A percentile compares a stretch with the other conserved stretches of the same genome.
phyloP scores from a whole-genome alignment of 2,797 vertebrate genomes.

The Esox masquinongy region DNA sequence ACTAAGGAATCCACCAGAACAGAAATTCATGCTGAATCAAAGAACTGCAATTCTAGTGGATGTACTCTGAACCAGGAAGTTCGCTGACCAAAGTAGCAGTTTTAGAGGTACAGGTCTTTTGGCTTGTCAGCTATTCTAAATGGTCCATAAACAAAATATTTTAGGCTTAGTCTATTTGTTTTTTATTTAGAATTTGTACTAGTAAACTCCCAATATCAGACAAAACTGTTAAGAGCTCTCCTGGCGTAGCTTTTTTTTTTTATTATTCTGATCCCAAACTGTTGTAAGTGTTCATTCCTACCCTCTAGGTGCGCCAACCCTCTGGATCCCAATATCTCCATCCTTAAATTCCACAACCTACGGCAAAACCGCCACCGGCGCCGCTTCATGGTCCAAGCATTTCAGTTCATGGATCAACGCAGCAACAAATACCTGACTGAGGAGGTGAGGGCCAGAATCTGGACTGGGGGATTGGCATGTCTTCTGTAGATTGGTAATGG shows the following conservation, averaged over 20 bases:
- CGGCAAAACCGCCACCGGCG: conserved; percentile 43
- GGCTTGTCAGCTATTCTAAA: too few relatives aligned
- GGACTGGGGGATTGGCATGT: not conserved
- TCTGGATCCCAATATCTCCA: conserved; percentile 42
- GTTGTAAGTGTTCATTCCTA: not conserved
- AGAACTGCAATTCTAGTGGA: too few relatives aligned
- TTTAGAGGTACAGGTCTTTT: too few relatives aligned
- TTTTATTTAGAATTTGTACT: too few relatives aligned
- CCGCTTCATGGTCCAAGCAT: conserved; percentile 66
- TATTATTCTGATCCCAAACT: not conserved
- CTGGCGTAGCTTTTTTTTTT: not conserved
- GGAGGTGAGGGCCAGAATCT: conserved; percentile 54
- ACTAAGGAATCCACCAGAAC: too few relatives aligned
- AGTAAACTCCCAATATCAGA: too few relatives aligned
- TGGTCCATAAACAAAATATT: too few relatives aligned
- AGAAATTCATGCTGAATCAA: too few relatives aligned
- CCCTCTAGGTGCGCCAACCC: conserved; percentile 68
- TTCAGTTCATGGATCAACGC: conserved; percentile 70
- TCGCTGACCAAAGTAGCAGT: too few relatives aligned
- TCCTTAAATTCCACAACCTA: conserved; percentile 50
- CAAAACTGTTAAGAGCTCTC: too few relatives aligned
- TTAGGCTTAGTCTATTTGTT: too few relatives aligned
- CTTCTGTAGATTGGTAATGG: not conserved
- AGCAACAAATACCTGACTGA: conserved; percentile 67
- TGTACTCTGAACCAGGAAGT: too few relatives aligned